phyloP scores from a whole-genome alignment of 2,797 vertebrate genomes.

The Novumbra hubbsi region DNA sequence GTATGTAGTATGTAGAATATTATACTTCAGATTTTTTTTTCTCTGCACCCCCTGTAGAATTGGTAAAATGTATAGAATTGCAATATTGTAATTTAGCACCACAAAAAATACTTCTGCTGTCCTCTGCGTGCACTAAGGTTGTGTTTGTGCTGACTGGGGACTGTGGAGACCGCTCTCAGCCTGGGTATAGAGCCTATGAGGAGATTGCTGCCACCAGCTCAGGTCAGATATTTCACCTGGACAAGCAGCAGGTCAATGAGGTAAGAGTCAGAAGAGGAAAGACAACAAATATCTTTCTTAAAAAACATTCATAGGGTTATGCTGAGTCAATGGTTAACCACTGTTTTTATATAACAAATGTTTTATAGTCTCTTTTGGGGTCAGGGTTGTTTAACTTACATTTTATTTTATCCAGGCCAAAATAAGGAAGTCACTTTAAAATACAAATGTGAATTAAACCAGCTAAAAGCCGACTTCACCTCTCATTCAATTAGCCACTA shows the following conservation, averaged over 20 bases:
- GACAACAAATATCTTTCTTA: background rate
- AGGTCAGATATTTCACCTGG: slow-evolving; percentile 94
- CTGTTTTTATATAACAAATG: background rate
- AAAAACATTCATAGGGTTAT: background rate
- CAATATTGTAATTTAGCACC: background rate
- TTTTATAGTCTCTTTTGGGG: background rate
- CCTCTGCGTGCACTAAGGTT: slow-evolving; percentile 72
- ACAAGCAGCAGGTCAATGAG: slow-evolving; percentile 96
- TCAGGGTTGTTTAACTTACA: too few relatives aligned
- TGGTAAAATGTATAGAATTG: too few relatives aligned
- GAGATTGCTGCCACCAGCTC: slow-evolving; percentile 93
- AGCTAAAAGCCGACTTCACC: too few relatives aligned
- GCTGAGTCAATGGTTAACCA: background rate
- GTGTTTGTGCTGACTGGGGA: slow-evolving; percentile 96
- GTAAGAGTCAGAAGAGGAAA: slow-evolving; percentile 64
- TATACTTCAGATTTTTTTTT: too few relatives aligned
- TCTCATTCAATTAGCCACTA: too few relatives aligned
- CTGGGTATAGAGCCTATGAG: slow-evolving; percentile 89
- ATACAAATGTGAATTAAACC: too few relatives aligned
- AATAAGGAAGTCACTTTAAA: too few relatives aligned
- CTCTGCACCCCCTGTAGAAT: too few relatives aligned
- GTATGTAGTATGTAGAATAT: too few relatives aligned
- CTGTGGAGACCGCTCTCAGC: slow-evolving; percentile 92
- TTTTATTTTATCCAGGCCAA: too few relatives aligned
- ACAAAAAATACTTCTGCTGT: slow-evolving; percentile 19